Evolutionary conservation across 2,888 invertebrate genomes (phyloP).

Genomic region (Odontothrips loti): DNA sequence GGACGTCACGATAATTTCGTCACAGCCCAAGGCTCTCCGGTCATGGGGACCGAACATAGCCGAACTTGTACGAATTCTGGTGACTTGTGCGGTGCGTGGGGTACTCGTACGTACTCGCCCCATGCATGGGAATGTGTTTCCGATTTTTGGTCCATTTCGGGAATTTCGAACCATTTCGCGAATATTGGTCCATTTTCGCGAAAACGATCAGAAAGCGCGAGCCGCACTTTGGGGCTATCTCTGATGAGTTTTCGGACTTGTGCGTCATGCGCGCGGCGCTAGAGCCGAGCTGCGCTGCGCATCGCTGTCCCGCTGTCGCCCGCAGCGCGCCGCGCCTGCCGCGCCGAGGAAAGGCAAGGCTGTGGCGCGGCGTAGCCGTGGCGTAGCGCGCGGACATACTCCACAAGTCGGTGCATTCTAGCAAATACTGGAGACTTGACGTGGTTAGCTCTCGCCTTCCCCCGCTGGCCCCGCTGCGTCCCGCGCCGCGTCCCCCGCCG

Average conservation of each 20-base stretch:
- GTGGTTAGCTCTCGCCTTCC: conserved; percentile 8
- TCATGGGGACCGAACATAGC: conserved; percentile 37
- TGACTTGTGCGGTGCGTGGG: neutral
- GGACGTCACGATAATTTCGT: conserved; percentile 39
- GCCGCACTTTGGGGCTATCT: neutral
- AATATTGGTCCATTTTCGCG: neutral
- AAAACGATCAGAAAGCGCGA: neutral
- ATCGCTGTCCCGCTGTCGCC: no score
- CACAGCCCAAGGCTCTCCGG: conserved; percentile 40
- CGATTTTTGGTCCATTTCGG: neutral
- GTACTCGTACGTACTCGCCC: neutral
- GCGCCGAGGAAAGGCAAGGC: no score
- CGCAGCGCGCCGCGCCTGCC: no score
- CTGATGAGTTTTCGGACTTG: neutral
- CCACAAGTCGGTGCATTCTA: conserved; percentile 26
- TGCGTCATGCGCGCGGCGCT: neutral
- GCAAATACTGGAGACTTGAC: conserved; percentile 24
- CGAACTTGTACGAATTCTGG: conserved; percentile 33
- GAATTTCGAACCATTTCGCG: neutral
- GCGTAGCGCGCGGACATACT: conserved; percentile 18
- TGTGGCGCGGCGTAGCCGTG: neutral
- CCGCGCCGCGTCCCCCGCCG: neutral
- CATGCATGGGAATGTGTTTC: neutral
- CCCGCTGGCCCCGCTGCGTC: neutral
- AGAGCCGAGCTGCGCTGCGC: no score